Evolutionary conservation across 2,113 vertebrate species (phyloP).

Genomic region (Cephalopterus ornatus): DNA sequence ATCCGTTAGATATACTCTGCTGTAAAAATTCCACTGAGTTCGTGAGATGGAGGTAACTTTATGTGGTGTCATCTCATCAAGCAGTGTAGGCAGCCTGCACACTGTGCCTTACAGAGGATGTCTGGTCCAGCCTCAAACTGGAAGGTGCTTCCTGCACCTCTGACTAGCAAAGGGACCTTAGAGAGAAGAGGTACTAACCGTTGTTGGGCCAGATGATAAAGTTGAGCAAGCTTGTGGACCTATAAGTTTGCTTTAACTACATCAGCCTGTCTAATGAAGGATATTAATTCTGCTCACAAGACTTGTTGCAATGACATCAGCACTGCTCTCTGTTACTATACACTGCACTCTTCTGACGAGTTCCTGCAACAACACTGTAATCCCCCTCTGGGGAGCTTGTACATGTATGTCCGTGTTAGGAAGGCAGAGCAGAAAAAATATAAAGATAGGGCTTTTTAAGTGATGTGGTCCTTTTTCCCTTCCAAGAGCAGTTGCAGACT

Average conservation of each 20-base stretch:
- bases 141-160: neutral
- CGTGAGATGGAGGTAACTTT: neutral
- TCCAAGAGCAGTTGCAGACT: neutral
- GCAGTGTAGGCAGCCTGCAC: neutral
- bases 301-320: neutral
- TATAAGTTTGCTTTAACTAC: neutral
- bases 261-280: neutral
- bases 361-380: slow-evolving; percentile 15
- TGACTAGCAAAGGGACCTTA: neutral
- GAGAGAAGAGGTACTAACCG: neutral
- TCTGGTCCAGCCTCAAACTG: accelerated
- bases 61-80: neutral
- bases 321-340: neutral
- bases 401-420: neutral
- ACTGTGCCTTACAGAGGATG: accelerated
- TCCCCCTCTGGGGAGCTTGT: neutral
- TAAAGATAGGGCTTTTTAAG: neutral
- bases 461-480: neutral
- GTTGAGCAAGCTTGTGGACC: neutral
- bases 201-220: neutral
- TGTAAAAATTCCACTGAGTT: neutral
- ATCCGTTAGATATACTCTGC: neutral
- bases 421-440: neutral
- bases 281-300: neutral
- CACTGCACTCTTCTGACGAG: slow-evolving; percentile 44